Percentiles rank a stretch among this genome's conserved stretches.
Evolutionary conservation across 2,888 invertebrate species (phyloP).

Genomic region (Apeira syringaria): DNA sequence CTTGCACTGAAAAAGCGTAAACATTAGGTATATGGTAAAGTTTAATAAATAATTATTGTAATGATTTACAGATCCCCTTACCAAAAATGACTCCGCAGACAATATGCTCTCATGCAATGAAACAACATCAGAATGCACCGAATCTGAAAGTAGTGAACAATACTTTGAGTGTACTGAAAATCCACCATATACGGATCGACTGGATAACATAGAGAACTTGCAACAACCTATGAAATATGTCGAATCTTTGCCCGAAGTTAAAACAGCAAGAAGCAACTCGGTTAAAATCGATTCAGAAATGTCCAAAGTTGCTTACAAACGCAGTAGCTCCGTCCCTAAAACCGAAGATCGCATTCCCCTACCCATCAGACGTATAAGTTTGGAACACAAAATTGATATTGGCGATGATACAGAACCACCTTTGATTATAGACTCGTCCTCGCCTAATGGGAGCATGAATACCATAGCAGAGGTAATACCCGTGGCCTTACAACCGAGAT

Average conservation of each 20-base stretch:
- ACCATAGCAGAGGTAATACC: conserved; percentile 77
- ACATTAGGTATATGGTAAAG: too few relatives aligned
- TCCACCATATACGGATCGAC: conserved; percentile 56
- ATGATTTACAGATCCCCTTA: conserved; percentile 58
- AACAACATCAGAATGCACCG: conserved; percentile 79
- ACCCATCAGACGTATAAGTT: conserved; percentile 66
- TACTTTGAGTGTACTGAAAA: conserved; percentile 76
- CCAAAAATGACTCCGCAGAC: conserved; percentile 76
- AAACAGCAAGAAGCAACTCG: conserved; percentile 52
- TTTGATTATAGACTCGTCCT: conserved; percentile 72
- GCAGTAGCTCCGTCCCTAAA: conserved; percentile 74
- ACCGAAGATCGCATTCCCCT: conserved; percentile 60
- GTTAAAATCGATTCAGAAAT: conserved; percentile 66
- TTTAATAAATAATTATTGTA: too few relatives aligned
- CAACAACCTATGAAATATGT: conserved; percentile 55
- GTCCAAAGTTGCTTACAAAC: conserved; percentile 70
- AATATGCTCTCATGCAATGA: conserved; percentile 79
- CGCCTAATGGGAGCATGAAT: conserved; percentile 72
- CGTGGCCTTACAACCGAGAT: conserved; percentile 62
- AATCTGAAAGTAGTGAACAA: conserved; percentile 80
- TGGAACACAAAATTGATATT: conserved; percentile 79
- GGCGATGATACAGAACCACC: conserved; percentile 79
- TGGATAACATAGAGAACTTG: conserved; percentile 58
- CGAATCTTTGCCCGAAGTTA: conserved; percentile 54
- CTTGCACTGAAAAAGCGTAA: too few relatives aligned